Conservation (phyloP, 2,888 invertebrate genomes). For the Calephelis perditalis region DNA sequence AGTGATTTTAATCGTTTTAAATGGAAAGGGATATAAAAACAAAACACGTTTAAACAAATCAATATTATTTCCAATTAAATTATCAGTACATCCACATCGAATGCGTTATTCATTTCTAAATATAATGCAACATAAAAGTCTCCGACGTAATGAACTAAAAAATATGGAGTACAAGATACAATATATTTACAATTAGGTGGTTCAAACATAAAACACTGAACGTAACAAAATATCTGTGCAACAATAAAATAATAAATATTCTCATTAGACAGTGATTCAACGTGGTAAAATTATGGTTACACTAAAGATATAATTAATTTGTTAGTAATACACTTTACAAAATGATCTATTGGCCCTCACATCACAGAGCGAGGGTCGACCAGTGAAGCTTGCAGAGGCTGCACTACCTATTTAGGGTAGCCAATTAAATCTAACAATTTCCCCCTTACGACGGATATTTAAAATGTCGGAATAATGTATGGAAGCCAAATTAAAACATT, state of each 20-base stretch:
- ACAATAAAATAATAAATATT: conserved; percentile 76
- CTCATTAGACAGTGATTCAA: conserved; percentile 63
- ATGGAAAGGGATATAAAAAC: conserved; percentile 28
- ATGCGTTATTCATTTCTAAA: conserved; percentile 55
- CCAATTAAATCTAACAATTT: too few relatives aligned
- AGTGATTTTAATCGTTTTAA: not conserved
- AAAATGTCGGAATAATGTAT: too few relatives aligned
- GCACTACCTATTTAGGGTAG: not conserved
- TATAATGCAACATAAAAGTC: conserved; percentile 69
- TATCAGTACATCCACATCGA: conserved; percentile 76
- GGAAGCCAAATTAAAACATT: too few relatives aligned
- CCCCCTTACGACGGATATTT: too few relatives aligned
- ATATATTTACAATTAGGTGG: conserved; percentile 71
- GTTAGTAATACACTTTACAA: conserved; percentile 72
- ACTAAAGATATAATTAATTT: conserved; percentile 62
- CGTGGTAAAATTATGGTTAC: conserved; percentile 69
- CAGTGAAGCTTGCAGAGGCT: conserved; percentile 31
- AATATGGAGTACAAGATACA: conserved; percentile 58
- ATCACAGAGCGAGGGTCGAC: conserved; percentile 68
- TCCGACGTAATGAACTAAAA: conserved; percentile 67
- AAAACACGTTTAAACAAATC: conserved; percentile 70
- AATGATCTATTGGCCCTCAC: conserved; percentile 75
- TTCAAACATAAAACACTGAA: conserved; percentile 72
- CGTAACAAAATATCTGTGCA: conserved; percentile 74
- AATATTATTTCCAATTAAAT: conserved; percentile 77